A percentile compares a stretch with the other conserved stretches of the same genome.
These are phyloP conservation scores for Bovichtus variegatus DNA, from an alignment of 2,797 vertebrate genomes.

Conservation along the genomic window DNA sequence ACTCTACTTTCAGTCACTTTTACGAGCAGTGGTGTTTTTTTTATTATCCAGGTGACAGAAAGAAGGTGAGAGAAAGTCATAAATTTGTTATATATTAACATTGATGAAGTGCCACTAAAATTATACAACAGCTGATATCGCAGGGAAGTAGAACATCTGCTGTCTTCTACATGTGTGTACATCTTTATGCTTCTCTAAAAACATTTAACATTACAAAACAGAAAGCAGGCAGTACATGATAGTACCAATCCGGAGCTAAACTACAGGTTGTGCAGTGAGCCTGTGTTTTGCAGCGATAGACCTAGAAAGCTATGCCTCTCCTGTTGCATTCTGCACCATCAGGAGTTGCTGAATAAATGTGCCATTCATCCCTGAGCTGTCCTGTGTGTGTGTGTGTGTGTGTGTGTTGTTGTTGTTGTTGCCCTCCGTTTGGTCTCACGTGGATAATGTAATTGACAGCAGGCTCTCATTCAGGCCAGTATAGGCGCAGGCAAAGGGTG, in stretches of 20 bases:
- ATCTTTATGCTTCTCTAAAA: background rate
- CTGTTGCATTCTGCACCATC: conserved; percentile 51
- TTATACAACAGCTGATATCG: background rate
- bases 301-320: background rate
- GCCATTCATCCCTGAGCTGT: conserved; percentile 64
- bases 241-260: background rate
- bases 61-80: no score
- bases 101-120: conserved; percentile 28
- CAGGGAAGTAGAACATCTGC: background rate
- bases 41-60: background rate
- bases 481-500: conserved; percentile 12
- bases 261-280: background rate
- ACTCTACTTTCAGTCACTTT: background rate
- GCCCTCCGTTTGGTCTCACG: conserved; percentile 60
- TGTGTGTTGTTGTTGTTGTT: conserved; percentile 40
- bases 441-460: conserved; percentile 73
- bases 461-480: conserved; percentile 46
- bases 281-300: conserved; percentile 1
- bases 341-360: conserved; percentile 59
- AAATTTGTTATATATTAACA: conserved; percentile 35
- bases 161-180: background rate
- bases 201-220: background rate
- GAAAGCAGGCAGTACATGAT: background rate
- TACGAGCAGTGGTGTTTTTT: background rate
- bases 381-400: conserved; percentile 31